phyloP scores from a whole-genome alignment of 2,113 vertebrate genomes.

The Nyctereutes procyonoides region DNA sequence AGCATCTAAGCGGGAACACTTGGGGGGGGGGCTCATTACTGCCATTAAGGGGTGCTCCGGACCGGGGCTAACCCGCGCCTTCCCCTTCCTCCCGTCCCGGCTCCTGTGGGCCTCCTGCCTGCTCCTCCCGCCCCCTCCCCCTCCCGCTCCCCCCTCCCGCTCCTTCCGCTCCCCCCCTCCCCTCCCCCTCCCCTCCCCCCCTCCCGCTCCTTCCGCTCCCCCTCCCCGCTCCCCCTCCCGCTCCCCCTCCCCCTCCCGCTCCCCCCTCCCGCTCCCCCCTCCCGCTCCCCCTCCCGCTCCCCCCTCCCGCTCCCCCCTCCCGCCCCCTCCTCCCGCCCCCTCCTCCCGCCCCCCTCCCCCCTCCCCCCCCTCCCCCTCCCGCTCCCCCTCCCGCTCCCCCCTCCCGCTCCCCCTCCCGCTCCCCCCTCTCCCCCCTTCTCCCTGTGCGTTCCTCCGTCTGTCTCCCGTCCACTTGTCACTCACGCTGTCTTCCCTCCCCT shows the following conservation, averaged over 20 bases:
- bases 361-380: too few species aligned
- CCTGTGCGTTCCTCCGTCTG: neutral
- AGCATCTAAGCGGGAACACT: neutral
- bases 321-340: fast-evolving
- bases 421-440: neutral
- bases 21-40: too few species aligned
- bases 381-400: too few species aligned
- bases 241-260: neutral
- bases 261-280: too few species aligned
- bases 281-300: too few species aligned
- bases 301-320: too few species aligned
- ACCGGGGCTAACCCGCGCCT: neutral
- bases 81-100: fast-evolving
- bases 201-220: neutral
- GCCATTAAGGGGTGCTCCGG: neutral
- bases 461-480: neutral
- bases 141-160: too few species aligned
- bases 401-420: fast-evolving
- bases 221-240: fast-evolving
- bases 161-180: neutral
- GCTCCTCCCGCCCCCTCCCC: too few species aligned
- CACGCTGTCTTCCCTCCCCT: neutral
- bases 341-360: neutral
- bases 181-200: neutral
- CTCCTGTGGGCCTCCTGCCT: neutral